phyloP scores from a whole-genome alignment of 2,797 vertebrate genomes.

The Iguana delicatissima region DNA sequence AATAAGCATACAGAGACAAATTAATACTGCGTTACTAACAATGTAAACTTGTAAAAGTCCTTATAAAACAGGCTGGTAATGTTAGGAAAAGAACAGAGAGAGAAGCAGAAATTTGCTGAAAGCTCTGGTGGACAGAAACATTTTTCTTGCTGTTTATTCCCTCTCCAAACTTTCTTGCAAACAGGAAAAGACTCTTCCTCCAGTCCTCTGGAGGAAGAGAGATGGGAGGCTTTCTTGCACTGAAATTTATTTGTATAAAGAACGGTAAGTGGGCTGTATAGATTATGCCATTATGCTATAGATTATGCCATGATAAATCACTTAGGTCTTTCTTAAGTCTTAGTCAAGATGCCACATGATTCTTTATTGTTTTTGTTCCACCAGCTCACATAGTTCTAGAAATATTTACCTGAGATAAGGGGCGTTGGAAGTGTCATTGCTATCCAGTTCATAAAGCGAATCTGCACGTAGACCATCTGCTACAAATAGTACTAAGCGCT shows the following conservation, averaged over 20 bases:
- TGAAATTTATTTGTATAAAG: neutral
- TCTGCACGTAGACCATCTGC: constrained; percentile 96
- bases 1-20: too few relatives aligned
- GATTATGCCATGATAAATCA: neutral
- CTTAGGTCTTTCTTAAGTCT: neutral
- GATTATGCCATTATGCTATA: too few relatives aligned
- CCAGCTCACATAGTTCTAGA: neutral
- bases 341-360: neutral
- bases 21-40: too few relatives aligned
- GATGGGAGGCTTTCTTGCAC: neutral
- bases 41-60: too few relatives aligned
- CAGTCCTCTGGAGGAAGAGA: neutral
- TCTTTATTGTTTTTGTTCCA: neutral
- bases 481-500: constrained; percentile 90
- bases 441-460: constrained; percentile 83
- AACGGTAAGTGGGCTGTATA: neutral
- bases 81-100: neutral
- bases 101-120: neutral
- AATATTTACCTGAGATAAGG: constrained; percentile 89
- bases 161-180: neutral
- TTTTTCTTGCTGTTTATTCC: neutral
- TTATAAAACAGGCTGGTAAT: too few relatives aligned
- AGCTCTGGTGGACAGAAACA: neutral
- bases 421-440: constrained; percentile 78
- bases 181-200: neutral